Evolutionary conservation across 1,140 invertebrate species (phyloP), one percentile per base, ranked within the genome.

Genomic region (Apolygus lucorum): DNA sequence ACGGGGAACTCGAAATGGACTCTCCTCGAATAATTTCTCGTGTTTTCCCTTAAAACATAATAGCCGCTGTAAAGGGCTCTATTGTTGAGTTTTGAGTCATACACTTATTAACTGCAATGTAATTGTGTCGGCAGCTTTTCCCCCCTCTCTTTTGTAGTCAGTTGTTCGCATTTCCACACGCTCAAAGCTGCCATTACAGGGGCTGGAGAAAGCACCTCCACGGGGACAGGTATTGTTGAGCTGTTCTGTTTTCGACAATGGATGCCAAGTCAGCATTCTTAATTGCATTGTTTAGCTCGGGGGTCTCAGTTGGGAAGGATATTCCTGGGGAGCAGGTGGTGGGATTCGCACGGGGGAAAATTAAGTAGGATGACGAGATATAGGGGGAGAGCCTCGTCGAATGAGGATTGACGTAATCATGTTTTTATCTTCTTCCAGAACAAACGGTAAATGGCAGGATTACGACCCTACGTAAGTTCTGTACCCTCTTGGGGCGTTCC

Each of bases 371-470:
- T 4, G 22, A 11, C 54, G 54, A 22, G 54, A 59, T 17, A n/a
- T n/a, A n/a, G n/a, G n/a, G n/a, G n/a, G n/a, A n/a, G n/a, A n/a
- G n/a, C n/a, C n/a, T n/a, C n/a, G n/a, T n/a, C n/a, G 22, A 21
- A 59, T 59, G 54, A 24, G 22, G 54, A 21, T 13, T 13, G 54
- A 59, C 11, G 22, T 59, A 59, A 59, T 59, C 54, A 21, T 24
- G 54, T 59, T 59, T 59, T 59, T 59, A 59, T 59, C 54, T 59
- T 13, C 54, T n/a, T n/a, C n/a, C n/a, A n/a, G n/a, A n/a, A n/a
- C n/a, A 59, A 59, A 42, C 34, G 34, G 34, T 42, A 42, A 42
- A 42, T 42, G 34, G 17, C 4, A n/a, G n/a, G n/a, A n/a, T n/a
- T n/a, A n/a, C n/a, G n/a, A n/a, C n/a, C n/a, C n/a, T n/a, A n/a